Percentiles rank a stretch among this genome's conserved stretches.
Conservation (phyloP, 2,888 invertebrate genomes). For the Acanthosepion pharaonis region DNA sequence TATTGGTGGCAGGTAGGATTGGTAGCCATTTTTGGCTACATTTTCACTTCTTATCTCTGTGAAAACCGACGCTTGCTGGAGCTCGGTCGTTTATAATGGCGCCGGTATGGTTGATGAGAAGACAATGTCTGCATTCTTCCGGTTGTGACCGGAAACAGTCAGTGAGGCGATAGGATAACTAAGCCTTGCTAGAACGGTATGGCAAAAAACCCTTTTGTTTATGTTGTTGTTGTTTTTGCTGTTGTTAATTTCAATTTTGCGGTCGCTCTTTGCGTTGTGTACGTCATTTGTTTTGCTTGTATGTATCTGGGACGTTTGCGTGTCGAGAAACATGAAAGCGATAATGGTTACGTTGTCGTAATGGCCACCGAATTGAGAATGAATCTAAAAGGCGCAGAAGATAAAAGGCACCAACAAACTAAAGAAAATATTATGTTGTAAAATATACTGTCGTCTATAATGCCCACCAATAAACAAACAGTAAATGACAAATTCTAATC, state of each 20-base stretch:
- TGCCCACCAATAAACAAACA: neutral
- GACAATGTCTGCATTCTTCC: neutral
- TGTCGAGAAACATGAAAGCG: neutral
- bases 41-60: neutral
- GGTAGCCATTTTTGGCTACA: neutral
- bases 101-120: neutral
- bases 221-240: neutral
- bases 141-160: conserved; percentile 36
- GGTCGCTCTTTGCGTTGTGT: neutral
- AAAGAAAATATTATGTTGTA: neutral
- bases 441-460: neutral
- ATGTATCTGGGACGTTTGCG: neutral
- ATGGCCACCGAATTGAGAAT: neutral
- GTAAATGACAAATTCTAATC: neutral
- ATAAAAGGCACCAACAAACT: neutral
- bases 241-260: neutral
- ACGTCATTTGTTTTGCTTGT: neutral
- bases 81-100: neutral
- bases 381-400: neutral
- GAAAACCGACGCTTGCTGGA: neutral
- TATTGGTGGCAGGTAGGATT: neutral
- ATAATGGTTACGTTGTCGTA: neutral
- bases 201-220: neutral
- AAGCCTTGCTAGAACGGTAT: neutral
- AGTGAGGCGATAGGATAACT: neutral